Evolutionary conservation across 2,113 vertebrate genomes (phyloP).

Genomic region (Athene noctua): DNA sequence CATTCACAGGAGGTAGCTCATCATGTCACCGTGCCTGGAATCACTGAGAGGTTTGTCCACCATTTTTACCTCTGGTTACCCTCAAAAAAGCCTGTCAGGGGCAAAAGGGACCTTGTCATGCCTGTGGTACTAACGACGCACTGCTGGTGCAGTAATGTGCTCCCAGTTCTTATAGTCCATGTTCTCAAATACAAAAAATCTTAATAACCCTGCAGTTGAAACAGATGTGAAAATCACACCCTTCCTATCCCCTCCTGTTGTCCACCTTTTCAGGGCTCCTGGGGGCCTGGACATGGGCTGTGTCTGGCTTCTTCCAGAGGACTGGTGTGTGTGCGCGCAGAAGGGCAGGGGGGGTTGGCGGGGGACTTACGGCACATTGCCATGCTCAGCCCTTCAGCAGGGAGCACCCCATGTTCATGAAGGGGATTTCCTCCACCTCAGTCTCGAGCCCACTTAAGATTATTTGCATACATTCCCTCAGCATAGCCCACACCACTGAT

Average conservation of each 20-base stretch:
- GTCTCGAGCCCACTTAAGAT: too few relatives aligned
- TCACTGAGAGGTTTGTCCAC: not conserved
- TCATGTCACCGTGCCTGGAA: not conserved
- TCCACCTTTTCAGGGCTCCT: not conserved
- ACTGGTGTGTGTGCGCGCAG: rapidly evolving
- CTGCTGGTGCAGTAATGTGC: not conserved
- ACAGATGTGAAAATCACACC: not conserved
- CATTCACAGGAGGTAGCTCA: not conserved
- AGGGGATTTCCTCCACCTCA: not conserved
- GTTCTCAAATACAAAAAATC: rapidly evolving
- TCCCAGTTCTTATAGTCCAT: not conserved
- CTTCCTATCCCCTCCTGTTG: rapidly evolving
- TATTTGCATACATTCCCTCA: not conserved
- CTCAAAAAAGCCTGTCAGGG: not conserved
- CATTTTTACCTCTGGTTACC: not conserved
- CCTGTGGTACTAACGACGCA: not conserved
- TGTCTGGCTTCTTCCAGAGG: too few relatives aligned
- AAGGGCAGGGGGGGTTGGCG: rapidly evolving
- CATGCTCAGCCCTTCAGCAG: not conserved
- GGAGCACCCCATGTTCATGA: rapidly evolving
- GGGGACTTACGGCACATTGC: rapidly evolving
- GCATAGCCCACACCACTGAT: rapidly evolving
- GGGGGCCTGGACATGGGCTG: not conserved
- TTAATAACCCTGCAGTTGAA: not conserved
- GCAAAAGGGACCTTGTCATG: not conserved